A percentile compares a stretch with the other conserved stretches of the same genome.
phyloP scores from a whole-genome alignment of 2,797 vertebrate genomes.

The Lepilemur ruficaudatus region DNA sequence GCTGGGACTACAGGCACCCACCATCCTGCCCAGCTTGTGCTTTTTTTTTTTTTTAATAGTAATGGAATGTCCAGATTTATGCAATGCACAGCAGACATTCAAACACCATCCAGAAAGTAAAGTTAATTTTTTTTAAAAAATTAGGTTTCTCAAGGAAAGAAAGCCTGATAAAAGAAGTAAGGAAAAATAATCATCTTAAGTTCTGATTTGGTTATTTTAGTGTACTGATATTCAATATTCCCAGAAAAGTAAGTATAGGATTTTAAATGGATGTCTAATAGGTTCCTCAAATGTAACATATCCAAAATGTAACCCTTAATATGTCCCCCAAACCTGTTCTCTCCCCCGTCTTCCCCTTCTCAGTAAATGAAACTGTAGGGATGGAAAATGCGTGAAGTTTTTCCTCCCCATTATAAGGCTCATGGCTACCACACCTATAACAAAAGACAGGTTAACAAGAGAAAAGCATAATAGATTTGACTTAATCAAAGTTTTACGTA shows the following conservation, averaged over 20 bases:
- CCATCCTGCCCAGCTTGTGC: neutral
- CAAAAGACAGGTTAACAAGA: neutral
- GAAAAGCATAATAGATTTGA: neutral
- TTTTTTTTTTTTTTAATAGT: neutral
- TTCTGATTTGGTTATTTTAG: constrained; percentile 36
- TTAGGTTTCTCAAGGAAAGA: constrained; percentile 12
- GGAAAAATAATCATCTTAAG: constrained; percentile 8
- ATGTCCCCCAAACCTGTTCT: neutral
- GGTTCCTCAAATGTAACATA: neutral
- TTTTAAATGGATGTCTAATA: neutral
- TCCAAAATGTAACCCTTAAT: neutral
- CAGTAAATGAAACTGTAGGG: neutral
- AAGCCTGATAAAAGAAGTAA: constrained; percentile 28
- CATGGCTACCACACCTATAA: neutral
- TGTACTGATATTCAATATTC: neutral
- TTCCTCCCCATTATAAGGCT: neutral
- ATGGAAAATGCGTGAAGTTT: neutral
- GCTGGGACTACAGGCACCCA: neutral
- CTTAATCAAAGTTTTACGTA: neutral
- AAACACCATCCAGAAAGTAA: neutral
- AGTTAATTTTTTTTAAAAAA: constrained; percentile 53
- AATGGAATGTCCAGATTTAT: constrained; percentile 24
- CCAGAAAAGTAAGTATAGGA: constrained; percentile 48
- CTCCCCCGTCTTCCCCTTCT: neutral
- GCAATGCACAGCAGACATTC: constrained; percentile 48